Evolutionary conservation across 2,113 vertebrate species (phyloP), one percentile per base, ranked within the genome.

Genomic region (Turnix velox): DNA sequence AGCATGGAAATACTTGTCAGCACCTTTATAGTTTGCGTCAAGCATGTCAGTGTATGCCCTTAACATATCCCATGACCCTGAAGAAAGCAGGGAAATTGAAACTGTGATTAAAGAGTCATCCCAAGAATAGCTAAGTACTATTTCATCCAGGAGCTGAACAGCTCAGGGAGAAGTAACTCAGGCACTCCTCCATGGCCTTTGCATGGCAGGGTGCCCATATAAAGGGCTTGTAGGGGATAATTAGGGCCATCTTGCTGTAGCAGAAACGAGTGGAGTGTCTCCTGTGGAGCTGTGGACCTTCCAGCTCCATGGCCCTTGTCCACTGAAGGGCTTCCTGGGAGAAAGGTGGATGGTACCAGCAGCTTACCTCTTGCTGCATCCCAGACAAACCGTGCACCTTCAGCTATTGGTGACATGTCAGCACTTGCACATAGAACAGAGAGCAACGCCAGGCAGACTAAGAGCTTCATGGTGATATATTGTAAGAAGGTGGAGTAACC

Each of bases 1-100:
- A 73, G 96, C 96, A 4, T 96, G 96, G 83, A 96, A 96, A 28
- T 96, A 96, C 18, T 96, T 97, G 84, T 97, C 96, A 0, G 95
- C 54, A 13, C 22, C 33, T 48, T 0, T 89, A 18, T 59, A 90
- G 63, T 96, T 96, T 4, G 95, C 96, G 8, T 96, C 65, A 0
- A 83, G 86, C 95, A 96, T 96, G 67, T 96, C 95, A 9, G 0
- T 1, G 51, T 96, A 97, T 12, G 96, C 96, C 58, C 39, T 80
- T 3, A 0, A 1, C 96, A 97, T 97, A 58, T 97, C 96, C 57
- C 7, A 0, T 1, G 94, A 20, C 4, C 96, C 96, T 96, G 68
- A 30, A 72, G 25, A 59, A 78, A 59, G 22, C 25, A 80, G n/a
- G 84, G 37, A 81, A 69, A 51, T 1, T 3, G 43, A 84, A 14